Conservation (phyloP, 92 coral and sea anemone species). For the Zoanthus sociatus region DNA sequence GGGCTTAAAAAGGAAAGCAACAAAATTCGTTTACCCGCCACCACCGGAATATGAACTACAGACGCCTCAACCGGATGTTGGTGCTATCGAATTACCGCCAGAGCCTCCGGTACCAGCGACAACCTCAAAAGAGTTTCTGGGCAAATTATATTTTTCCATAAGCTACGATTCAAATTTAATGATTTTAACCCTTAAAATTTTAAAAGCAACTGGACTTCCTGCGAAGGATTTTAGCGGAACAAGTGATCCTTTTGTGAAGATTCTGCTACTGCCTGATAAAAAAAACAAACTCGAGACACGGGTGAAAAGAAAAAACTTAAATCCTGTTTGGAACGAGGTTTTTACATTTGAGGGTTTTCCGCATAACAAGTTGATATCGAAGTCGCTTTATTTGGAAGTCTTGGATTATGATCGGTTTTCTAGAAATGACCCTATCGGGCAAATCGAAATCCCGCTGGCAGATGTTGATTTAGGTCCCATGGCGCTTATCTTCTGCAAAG, state of each 20-base stretch:
- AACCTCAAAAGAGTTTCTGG: constrained; percentile 76
- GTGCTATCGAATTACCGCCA: constrained; percentile 75
- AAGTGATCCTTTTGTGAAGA: constrained; percentile 97
- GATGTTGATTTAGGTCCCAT: constrained; percentile 94
- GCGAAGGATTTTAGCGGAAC: constrained; percentile 99
- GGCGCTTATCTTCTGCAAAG: constrained; percentile 81
- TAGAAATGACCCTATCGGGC: constrained; percentile 97
- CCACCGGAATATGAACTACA: constrained; percentile 77
- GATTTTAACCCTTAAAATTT: constrained; percentile 84
- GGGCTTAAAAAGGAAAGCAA: constrained; percentile 67
- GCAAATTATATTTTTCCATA: constrained; percentile 87
- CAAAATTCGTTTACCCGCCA: constrained; percentile 88
- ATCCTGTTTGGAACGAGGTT: constrained; percentile 97
- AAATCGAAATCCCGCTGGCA: constrained; percentile 85
- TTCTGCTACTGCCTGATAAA: constrained; percentile 93
- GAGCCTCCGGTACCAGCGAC: constrained; percentile 83
- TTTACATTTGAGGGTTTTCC: constrained; percentile 96
- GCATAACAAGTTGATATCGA: constrained; percentile 83
- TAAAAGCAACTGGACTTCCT: constrained; percentile 88
- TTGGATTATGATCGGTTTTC: constrained; percentile 97
- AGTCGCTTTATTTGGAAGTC: constrained; percentile 91
- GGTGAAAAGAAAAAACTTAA: constrained; percentile 89
- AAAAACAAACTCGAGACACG: constrained; percentile 94
- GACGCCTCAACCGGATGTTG: constrained; percentile 84
- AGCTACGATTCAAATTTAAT: constrained; percentile 83